Evolutionary conservation across 2,113 vertebrate species (phyloP).

Genomic region (Micronisus gabar): DNA sequence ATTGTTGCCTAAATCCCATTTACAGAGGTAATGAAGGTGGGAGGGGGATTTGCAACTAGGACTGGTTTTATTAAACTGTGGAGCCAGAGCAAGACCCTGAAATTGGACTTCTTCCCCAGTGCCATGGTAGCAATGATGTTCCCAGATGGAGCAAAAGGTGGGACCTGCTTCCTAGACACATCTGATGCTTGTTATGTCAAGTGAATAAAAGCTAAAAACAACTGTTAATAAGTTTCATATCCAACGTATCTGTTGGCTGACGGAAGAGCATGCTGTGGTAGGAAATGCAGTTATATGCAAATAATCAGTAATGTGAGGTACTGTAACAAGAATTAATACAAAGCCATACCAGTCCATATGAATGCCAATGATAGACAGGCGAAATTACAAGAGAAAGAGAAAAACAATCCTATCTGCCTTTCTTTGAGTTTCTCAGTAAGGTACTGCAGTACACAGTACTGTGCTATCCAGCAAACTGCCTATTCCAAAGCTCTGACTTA

Average conservation of each 20-base stretch:
- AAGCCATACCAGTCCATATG: background rate
- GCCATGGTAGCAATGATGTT: background rate
- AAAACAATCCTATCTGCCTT: background rate
- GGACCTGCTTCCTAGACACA: background rate
- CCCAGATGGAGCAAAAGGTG: background rate
- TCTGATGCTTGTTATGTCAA: background rate
- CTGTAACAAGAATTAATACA: background rate
- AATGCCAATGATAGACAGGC: background rate
- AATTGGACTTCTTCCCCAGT: background rate
- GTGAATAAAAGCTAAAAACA: background rate
- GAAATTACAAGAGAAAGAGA: background rate
- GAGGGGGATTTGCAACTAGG: background rate
- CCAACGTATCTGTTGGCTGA: background rate
- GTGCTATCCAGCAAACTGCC: background rate
- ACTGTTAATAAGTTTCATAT: background rate
- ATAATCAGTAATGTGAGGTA: background rate
- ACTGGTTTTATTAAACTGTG: background rate
- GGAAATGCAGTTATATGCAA: background rate
- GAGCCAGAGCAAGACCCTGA: background rate
- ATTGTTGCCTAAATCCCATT: background rate
- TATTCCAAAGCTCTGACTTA: background rate
- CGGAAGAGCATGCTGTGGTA: background rate
- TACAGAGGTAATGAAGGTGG: background rate
- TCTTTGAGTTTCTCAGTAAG: background rate
- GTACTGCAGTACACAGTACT: background rate